phyloP scores from a whole-genome alignment of 2,113 vertebrate species.

The Plestiodon gilberti region DNA sequence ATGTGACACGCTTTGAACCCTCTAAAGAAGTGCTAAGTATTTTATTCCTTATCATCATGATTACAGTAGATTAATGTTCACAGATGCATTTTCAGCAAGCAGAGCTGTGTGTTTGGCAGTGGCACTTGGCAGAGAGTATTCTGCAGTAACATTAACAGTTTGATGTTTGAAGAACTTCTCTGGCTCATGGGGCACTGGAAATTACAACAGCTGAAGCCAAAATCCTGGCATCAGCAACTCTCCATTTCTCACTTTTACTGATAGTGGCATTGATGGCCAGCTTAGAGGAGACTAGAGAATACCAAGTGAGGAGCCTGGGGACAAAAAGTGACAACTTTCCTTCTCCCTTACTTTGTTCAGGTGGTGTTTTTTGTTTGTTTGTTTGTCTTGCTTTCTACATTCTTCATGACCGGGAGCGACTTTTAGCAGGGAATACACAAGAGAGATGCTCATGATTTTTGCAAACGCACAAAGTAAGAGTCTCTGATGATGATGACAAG shows the following conservation, averaged over 20 bases:
- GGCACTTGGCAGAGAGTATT: constrained; percentile 42
- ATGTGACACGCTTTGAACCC: not conserved
- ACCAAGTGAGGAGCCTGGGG: constrained; percentile 30
- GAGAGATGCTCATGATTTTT: constrained; percentile 18
- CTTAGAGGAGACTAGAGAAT: constrained; percentile 40
- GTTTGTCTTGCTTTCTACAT: constrained; percentile 33
- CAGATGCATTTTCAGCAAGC: constrained; percentile 29
- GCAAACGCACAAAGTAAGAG: not conserved
- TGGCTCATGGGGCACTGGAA: constrained; percentile 35
- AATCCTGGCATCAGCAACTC: constrained; percentile 42
- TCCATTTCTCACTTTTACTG: constrained; percentile 44
- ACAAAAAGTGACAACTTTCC: constrained; percentile 26
- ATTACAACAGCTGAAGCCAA: constrained; percentile 41
- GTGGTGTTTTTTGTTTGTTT: not conserved
- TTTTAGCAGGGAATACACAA: constrained; percentile 28
- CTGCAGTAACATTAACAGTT: constrained; percentile 46
- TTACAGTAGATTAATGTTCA: not conserved
- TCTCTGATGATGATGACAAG: constrained; percentile 3
- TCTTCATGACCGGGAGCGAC: constrained; percentile 20
- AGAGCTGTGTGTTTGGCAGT: constrained; percentile 23
- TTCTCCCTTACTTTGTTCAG: constrained; percentile 12
- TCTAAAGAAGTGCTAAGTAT: not conserved
- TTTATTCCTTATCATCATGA: not conserved
- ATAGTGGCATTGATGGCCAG: constrained; percentile 52
- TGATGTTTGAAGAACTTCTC: constrained; percentile 54